These are phyloP conservation scores for Thyatira batis DNA, from an alignment of 2,888 invertebrate genomes.

Conservation along the genomic window DNA sequence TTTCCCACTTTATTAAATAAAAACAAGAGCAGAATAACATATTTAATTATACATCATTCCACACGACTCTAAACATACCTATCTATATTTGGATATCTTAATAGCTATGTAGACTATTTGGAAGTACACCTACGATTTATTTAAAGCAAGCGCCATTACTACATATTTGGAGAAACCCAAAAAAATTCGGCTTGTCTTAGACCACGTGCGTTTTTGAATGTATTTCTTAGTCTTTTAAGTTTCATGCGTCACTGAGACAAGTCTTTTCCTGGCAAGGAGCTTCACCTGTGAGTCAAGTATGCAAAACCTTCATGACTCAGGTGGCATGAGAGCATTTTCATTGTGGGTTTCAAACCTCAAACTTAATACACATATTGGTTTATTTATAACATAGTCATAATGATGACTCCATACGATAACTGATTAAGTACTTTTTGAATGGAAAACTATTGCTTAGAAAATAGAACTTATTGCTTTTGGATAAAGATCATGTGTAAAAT, in stretches of 20 bases:
- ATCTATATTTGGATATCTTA: neutral
- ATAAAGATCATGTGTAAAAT: too few relatives aligned
- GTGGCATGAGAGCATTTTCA: neutral
- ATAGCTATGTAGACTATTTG: neutral
- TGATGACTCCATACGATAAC: too few relatives aligned
- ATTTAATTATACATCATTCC: neutral
- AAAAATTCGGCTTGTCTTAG: neutral
- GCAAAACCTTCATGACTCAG: neutral
- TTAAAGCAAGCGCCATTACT: too few relatives aligned
- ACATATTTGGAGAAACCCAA: neutral
- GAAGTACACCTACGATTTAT: too few relatives aligned
- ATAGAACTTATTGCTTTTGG: too few relatives aligned
- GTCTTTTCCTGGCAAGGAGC: neutral
- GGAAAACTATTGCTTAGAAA: too few relatives aligned
- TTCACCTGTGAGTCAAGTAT: neutral
- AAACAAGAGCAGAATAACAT: neutral
- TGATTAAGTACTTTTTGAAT: too few relatives aligned
- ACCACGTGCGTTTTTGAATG: neutral
- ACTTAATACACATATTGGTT: neutral
- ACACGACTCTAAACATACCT: neutral
- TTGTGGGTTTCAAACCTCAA: neutral
- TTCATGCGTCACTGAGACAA: neutral
- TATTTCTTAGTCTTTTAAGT: neutral
- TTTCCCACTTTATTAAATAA: too few relatives aligned
- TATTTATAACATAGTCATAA: neutral